These are phyloP conservation scores for Vultur gryphus DNA, from an alignment of 2,797 vertebrate genomes.

Conservation along the genomic window DNA sequence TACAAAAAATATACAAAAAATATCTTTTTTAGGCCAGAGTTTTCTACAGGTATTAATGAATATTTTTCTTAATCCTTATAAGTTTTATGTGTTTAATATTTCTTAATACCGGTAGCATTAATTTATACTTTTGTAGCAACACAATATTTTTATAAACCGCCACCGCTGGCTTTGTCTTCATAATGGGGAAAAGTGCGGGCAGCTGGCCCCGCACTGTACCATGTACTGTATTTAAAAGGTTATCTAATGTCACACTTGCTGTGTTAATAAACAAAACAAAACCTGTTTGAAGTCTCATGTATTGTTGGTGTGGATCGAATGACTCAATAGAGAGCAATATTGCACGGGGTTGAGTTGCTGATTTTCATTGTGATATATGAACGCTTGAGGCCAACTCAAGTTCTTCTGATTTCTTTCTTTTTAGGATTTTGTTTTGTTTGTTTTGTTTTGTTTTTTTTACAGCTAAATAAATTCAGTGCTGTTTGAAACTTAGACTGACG, in stretches of 20 bases:
- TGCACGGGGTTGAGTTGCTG: slow-evolving; percentile 72
- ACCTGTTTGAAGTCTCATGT: slow-evolving; percentile 67
- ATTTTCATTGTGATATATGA: slow-evolving; percentile 67
- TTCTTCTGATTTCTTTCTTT: slow-evolving; percentile 57
- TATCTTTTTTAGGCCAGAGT: slow-evolving; percentile 84
- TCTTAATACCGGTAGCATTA: slow-evolving; percentile 96
- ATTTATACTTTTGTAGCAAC: slow-evolving; percentile 99
- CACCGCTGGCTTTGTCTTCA: slow-evolving; percentile 85
- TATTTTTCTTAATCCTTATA: slow-evolving; percentile 88
- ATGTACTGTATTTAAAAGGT: slow-evolving; percentile 91
- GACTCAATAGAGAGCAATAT: slow-evolving; percentile 63
- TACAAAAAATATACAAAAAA: slow-evolving; percentile 77
- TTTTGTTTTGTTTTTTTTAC: slow-evolving; percentile 55
- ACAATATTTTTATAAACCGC: slow-evolving; percentile 98
- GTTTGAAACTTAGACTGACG: slow-evolving; percentile 72
- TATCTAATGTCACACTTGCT: slow-evolving; percentile 95
- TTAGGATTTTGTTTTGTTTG: slow-evolving; percentile 31
- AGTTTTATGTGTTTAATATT: slow-evolving; percentile 94
- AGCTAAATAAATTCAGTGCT: slow-evolving; percentile 69
- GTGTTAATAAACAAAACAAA: slow-evolving; percentile 86
- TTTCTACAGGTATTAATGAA: slow-evolving; percentile 92
- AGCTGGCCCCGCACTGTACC: slow-evolving; percentile 82
- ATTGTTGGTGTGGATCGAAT: slow-evolving; percentile 54
- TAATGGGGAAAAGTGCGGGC: slow-evolving; percentile 75
- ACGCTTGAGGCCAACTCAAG: slow-evolving; percentile 71